Base-by-base conservation (phyloP, 1,140 invertebrate species). In the Acyrthosiphon pisum region DNA sequence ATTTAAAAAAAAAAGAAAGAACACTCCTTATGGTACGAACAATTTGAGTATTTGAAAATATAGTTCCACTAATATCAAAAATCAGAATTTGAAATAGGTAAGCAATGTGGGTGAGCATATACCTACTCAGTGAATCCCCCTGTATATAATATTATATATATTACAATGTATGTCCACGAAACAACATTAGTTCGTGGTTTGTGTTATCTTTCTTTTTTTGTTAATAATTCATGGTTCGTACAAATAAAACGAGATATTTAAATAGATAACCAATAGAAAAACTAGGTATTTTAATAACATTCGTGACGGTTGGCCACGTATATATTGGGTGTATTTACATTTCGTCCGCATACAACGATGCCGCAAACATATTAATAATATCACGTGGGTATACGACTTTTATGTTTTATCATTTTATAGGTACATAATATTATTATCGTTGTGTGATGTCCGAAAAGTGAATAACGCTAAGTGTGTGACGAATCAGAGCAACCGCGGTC, bases 271-370 rank as follows among this genome's bases (percentile, higher is more conserved):
- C 41, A 22, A 44, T 84, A 44, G 35, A 76, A 76, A n/a, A 41
- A 84, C 30, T 26, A n/a, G n/a, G n/a, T n/a, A 84, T 44, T 84
- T 84, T 84, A 41, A 84, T 84, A 84, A 84, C 23, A 37, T 84
- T 84, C 83, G 37, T 84, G 37, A 26, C 41, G 8, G 41, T 44
- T 26, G 41, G 23, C 37, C 22, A 41, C 8, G 9, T 23, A 2
- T 41, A 44, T 48, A 89, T 30, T 35, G 14, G 60, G 8, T 35
- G 4, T 89, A 53, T 89, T 48, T 89, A 89, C 30, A 50, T 35
- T 35, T 89, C 60, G 60, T 76, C 60, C 14, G 11, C 18, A 18
- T 6, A 76, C 60, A 18, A 35, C 60, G 30, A 18, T 6, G n/a
- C 30, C 11, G 30, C 60, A 76, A 76, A n/a, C 60, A 20, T 0